Evolutionary conservation across 2,113 vertebrate genomes (phyloP).

Genomic region (Lagopus leucura): DNA sequence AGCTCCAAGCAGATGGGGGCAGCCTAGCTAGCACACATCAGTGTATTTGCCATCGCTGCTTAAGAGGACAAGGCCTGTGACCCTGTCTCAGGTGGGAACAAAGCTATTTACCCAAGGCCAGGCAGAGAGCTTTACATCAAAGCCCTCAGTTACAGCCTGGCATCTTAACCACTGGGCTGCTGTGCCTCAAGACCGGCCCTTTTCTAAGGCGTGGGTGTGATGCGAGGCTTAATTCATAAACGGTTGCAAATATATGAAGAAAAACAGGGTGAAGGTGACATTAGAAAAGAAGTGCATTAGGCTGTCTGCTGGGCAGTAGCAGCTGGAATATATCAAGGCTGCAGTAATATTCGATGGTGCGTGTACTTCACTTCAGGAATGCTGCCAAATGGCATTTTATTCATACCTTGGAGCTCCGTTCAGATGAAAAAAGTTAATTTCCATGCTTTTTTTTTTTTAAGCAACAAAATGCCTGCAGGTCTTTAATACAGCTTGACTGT

Average conservation of each 20-base stretch:
- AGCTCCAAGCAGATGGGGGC: neutral
- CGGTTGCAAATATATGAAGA: neutral
- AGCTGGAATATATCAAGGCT: conserved; percentile 16
- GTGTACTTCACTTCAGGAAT: neutral
- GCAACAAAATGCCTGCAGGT: neutral
- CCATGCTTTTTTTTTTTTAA: neutral
- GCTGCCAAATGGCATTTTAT: conserved; percentile 50
- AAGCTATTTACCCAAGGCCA: neutral
- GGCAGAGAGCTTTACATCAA: neutral
- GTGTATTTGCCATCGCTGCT: neutral
- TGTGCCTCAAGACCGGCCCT: neutral
- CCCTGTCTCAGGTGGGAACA: neutral
- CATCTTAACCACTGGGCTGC: neutral
- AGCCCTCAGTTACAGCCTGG: neutral
- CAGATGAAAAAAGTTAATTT: conserved; percentile 19
- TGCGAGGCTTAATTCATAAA: neutral
- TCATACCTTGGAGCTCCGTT: neutral
- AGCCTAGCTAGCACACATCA: neutral
- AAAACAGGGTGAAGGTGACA: neutral
- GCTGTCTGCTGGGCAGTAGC: neutral
- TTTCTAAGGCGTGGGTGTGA: fast-evolving
- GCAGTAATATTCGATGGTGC: neutral
- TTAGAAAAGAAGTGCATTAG: neutral
- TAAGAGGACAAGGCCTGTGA: neutral
- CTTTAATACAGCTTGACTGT: neutral